phyloP scores from a whole-genome alignment of 2,113 vertebrate genomes.

The Archilochus colubris region DNA sequence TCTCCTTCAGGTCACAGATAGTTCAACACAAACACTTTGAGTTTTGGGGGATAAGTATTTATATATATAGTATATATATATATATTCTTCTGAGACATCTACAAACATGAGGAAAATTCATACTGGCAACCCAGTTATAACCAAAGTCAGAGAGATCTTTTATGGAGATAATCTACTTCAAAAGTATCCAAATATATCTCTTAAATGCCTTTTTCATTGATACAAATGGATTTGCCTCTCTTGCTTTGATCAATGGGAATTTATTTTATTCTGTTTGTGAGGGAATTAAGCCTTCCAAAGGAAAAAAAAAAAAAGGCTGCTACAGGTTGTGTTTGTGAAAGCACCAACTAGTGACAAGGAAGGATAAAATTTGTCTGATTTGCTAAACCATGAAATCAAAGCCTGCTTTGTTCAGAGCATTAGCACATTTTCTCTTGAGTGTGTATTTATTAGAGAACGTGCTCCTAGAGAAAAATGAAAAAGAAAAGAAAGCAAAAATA shows the following conservation, averaged over 20 bases:
- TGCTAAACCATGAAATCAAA: constrained; percentile 58
- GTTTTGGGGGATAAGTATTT: not conserved
- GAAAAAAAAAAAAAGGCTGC: not conserved
- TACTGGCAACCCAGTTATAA: not conserved
- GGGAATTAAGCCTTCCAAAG: constrained; percentile 21
- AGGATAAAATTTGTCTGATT: constrained; percentile 50
- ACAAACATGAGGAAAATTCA: not conserved
- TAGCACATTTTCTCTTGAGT: constrained; percentile 29
- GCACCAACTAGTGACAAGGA: not conserved
- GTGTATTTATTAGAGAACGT: not conserved
- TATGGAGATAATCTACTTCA: constrained; percentile 14
- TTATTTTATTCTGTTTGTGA: not conserved
- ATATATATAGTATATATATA: not conserved
- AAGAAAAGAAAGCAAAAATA: not conserved
- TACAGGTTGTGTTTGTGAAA: constrained; percentile 26
- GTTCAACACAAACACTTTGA: not conserved
- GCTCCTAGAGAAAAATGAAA: not conserved
- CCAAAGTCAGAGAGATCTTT: not conserved
- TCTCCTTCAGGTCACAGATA: not conserved
- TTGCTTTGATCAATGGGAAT: constrained; percentile 58
- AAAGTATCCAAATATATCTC: constrained; percentile 24
- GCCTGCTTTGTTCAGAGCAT: constrained; percentile 45
- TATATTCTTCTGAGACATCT: not conserved
- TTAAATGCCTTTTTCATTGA: constrained; percentile 26
- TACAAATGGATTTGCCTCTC: constrained; percentile 29